Evolutionary conservation across 2,888 invertebrate genomes (phyloP).

Genomic region (Microchrysa polita): DNA sequence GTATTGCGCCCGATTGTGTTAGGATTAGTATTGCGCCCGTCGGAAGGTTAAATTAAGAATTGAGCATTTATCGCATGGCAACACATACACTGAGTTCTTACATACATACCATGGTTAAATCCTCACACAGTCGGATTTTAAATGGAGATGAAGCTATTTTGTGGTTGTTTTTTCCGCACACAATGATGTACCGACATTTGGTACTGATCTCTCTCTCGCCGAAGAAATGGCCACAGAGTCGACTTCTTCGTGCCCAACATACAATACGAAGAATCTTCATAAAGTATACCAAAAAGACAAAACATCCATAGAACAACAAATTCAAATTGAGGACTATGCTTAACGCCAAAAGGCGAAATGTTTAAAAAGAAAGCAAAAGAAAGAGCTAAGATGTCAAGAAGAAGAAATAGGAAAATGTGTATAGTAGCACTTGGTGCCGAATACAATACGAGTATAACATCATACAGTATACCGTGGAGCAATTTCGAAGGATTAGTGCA

Average conservation of each 20-base stretch:
- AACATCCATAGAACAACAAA: slow-evolving; percentile 27
- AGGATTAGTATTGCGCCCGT: too few relatives aligned
- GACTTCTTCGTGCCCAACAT: slow-evolving; percentile 5
- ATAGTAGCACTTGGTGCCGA: too few relatives aligned
- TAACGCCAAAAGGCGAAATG: slow-evolving; percentile 12
- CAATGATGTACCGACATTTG: slow-evolving; percentile 33
- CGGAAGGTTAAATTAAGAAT: too few relatives aligned
- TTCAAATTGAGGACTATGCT: slow-evolving; percentile 16
- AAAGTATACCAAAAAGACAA: not conserved
- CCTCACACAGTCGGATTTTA: slow-evolving; percentile 14
- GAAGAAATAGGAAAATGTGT: slow-evolving; percentile 24
- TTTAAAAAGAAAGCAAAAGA: slow-evolving; percentile 1
- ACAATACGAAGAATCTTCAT: slow-evolving; percentile 7
- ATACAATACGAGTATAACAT: not conserved
- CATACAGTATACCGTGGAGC: slow-evolving; percentile 18
- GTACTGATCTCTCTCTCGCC: slow-evolving; percentile 34
- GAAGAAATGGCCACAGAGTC: slow-evolving; percentile 24
- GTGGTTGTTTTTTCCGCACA: slow-evolving; percentile 34
- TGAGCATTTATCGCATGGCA: too few relatives aligned
- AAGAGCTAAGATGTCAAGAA: slow-evolving; percentile 27
- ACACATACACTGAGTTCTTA: not conserved
- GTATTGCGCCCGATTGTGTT: too few relatives aligned
- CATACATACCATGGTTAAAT: too few relatives aligned
- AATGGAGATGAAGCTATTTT: slow-evolving; percentile 33
- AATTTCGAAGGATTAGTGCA: slow-evolving; percentile 27